Evolutionary conservation across 2,888 invertebrate genomes (phyloP), one percentile per base, ranked within the genome.

Genomic region (Melieria picta): DNA sequence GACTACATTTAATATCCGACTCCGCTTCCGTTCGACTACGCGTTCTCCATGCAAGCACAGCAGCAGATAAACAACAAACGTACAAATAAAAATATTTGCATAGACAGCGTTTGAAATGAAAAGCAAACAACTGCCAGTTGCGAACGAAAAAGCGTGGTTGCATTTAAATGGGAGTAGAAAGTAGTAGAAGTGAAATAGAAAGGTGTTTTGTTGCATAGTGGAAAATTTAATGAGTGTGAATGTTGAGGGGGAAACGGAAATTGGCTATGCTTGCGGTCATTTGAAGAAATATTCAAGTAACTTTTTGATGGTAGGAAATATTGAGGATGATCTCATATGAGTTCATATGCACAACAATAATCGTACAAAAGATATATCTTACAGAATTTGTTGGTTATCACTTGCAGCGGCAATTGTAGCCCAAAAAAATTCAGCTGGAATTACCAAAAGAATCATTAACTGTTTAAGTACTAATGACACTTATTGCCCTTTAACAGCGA

Each of bases 1-100:
- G 46, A 48, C 57, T 57, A 55, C 61, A 63, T 69, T 69, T 56
- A 62, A 69, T 69, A 63, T 69, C 43, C 63, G 45, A 47, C 69
- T 63, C 10, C 11, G 7, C 52, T 42, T 42, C 62, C 68, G 11
- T 16, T 42, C 16, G 4, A n/a, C 3, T 48, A n/a, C 16, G 45
- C 45, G n/a, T 45, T 30, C 52, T 11, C 7, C 11, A 50, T 50
- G 11, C 7, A 4, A 57, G 58, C 10, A 6, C 13, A 58, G 30
- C 4, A 13, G 16, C 42, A 63, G 46, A 5, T 43, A 61, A 61
- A 61, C 16, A 62, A 43, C 30, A 62, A 63, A 69, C 46, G 16
- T 60, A 60, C 56, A 79, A 79, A 81, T 79, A 80, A 81, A 82
- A 83, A 84, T 83, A 84, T 83, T 83, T 84, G 78, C 83, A 81